Evolutionary conservation across 2,113 vertebrate species (phyloP).

Genomic region (Cyprinodon brontotheroides): DNA sequence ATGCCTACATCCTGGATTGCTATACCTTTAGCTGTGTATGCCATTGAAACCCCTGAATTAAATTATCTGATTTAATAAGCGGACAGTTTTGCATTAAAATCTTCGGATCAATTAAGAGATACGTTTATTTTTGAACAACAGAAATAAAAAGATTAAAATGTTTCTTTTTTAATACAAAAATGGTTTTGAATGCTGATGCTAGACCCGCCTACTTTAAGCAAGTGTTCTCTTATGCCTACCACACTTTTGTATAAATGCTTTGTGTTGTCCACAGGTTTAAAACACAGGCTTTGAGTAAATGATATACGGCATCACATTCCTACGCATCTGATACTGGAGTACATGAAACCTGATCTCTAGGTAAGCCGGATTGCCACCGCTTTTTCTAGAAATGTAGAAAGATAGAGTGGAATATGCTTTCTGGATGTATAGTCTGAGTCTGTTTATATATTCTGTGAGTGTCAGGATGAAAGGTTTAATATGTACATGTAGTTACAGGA

Average conservation of each 20-base stretch:
- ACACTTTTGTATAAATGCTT: neutral
- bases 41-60: neutral
- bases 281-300: neutral
- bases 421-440: neutral
- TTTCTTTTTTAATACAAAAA: neutral
- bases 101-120: neutral
- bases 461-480: neutral
- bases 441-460: neutral
- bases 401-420: neutral
- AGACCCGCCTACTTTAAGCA: no score
- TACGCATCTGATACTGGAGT: neutral
- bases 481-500: neutral
- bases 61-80: neutral
- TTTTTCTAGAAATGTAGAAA: neutral
- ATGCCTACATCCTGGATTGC: neutral
- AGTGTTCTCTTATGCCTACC: neutral
- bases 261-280: neutral
- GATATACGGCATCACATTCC: neutral
- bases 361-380: neutral
- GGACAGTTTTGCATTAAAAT: neutral
- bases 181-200: neutral
- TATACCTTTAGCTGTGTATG: neutral
- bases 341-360: neutral
- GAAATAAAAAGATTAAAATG: neutral
- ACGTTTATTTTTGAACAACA: neutral